Base-by-base conservation (phyloP, 2,888 invertebrate genomes). In the Pyrgus malvae region DNA sequence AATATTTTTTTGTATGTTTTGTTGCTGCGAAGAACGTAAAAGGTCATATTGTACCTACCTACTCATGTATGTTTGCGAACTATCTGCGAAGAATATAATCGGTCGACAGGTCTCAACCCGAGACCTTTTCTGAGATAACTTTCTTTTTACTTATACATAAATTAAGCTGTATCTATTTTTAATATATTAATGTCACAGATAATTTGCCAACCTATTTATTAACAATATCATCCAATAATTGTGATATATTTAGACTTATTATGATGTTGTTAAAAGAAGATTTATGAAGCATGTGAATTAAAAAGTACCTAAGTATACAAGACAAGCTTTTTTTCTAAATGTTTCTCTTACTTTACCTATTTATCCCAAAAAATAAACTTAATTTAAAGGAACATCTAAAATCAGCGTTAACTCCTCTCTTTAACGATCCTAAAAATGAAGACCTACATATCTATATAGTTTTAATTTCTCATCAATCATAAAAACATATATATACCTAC, bases 241-340 rank as follows among this genome's bases (percentile, higher is more conserved):
- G 70, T 71, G 70, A 71, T 71, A 81, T 79, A 66, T 74, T 76
- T 78, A 71, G 75, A 67, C 72, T 72, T 66, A 63, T 56, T 61
- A 61, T 56, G 57, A 57, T 61, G 58, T 60, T 58, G 61, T 56
- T 48, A 35, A 44, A 49, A 37, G 9, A n/a, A 37, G n/a, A 21
- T 37, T n/a, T n/a, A 4, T 37, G 27, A 27, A 12, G 29, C 45
- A 11, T 41, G 23, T 41, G 23, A 48, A 48, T 46, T 42, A 37
- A 33, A 41, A 21, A n/a, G n/a, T n/a, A n/a, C n/a, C n/a, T n/a
- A 12, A 19, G 19, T n/a, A 11, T 21, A 12, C 31, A 12, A 5
- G 21, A 7, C 8, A 11, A 14, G 4, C 1, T 33, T 33, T 33
- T 14, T 3, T 12, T 33, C n/a, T n/a, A n/a, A n/a, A n/a, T n/a